phyloP scores from a whole-genome alignment of 2,797 vertebrate genomes.

The Poecile montanus region DNA sequence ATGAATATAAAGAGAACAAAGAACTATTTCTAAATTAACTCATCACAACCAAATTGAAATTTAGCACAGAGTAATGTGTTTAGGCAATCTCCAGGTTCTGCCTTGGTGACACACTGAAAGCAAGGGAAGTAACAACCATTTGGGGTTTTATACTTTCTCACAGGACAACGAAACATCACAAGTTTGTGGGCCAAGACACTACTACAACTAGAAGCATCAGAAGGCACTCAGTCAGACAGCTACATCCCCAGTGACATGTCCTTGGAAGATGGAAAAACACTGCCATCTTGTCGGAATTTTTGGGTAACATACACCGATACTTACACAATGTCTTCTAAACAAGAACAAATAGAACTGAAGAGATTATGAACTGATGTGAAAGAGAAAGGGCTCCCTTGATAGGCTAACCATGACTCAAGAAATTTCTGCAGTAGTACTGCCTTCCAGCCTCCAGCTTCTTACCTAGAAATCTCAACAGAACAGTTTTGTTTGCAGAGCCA shows the following conservation, averaged over 20 bases:
- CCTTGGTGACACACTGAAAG: background rate
- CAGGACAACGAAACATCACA: background rate
- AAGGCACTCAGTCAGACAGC: background rate
- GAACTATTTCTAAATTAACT: background rate
- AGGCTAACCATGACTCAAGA: background rate
- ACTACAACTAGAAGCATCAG: background rate
- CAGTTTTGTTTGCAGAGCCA: background rate
- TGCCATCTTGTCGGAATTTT: background rate
- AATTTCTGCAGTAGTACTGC: background rate
- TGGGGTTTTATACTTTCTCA: background rate
- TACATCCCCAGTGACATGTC: background rate
- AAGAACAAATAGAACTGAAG: background rate
- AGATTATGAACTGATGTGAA: background rate
- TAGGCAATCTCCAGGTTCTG: background rate
- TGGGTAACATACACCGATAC: background rate
- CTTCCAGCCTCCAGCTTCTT: background rate
- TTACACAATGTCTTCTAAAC: background rate
- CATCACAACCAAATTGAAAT: background rate
- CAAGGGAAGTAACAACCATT: background rate
- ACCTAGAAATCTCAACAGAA: background rate
- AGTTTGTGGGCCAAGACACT: background rate
- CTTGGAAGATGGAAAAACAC: background rate
- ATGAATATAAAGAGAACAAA: background rate
- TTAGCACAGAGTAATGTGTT: background rate
- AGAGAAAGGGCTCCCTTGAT: background rate